phyloP scores from a whole-genome alignment of 2,888 invertebrate species.

The Yponomeuta evonymella region DNA sequence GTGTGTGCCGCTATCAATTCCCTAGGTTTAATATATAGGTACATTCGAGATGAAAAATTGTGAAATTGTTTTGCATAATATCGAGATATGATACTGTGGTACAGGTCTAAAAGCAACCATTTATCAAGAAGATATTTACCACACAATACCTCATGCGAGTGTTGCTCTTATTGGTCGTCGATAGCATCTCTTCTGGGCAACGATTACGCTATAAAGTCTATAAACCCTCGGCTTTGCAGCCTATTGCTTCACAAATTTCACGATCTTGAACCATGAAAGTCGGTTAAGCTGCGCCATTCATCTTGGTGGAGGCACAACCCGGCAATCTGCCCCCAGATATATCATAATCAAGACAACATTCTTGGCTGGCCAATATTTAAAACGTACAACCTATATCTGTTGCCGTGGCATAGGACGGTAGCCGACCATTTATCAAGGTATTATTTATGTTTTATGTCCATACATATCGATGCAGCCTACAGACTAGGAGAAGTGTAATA shows the following conservation, averaged over 20 bases:
- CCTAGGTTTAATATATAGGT: neutral
- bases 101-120: slow-evolving; percentile 9
- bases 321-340: slow-evolving; percentile 37
- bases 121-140: slow-evolving; percentile 9
- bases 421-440: slow-evolving; percentile 21
- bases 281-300: slow-evolving; percentile 11
- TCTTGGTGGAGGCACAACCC: slow-evolving; percentile 15
- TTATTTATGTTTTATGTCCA: slow-evolving; percentile 12
- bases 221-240: neutral
- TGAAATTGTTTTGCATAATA: slow-evolving; percentile 8
- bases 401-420: slow-evolving; percentile 30
- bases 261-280: slow-evolving; percentile 13
- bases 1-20: slow-evolving; percentile 3
- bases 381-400: slow-evolving; percentile 22
- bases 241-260: slow-evolving; percentile 10
- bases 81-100: slow-evolving; percentile 7
- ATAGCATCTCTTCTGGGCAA: slow-evolving; percentile 5
- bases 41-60: slow-evolving; percentile 12
- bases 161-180: slow-evolving; percentile 4
- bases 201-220: slow-evolving; percentile 10
- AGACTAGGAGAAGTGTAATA: neutral
- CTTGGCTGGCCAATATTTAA: slow-evolving; percentile 39
- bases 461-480: slow-evolving; percentile 4
- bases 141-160: slow-evolving; percentile 7
- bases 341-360: slow-evolving; percentile 44